Evolutionary conservation across 2,113 vertebrate genomes (phyloP).

Genomic region (Oreochromis aureus): DNA sequence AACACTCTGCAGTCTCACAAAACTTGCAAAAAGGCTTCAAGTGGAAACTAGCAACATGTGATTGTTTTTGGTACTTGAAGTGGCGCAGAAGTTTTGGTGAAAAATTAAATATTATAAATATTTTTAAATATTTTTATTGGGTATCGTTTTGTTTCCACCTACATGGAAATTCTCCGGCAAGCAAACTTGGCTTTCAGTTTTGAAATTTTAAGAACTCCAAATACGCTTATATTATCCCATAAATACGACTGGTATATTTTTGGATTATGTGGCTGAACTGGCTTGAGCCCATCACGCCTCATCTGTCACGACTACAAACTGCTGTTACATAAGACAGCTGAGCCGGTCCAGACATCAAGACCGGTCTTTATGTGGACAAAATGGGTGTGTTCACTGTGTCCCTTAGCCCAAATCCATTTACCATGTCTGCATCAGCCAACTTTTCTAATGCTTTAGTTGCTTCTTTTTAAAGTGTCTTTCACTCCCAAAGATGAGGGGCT

Average conservation of each 20-base stretch:
- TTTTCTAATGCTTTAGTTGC: not conserved
- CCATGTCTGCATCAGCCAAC: constrained; percentile 26
- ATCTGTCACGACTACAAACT: constrained; percentile 51
- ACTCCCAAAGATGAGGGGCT: constrained; percentile 19
- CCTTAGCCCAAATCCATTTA: constrained; percentile 34
- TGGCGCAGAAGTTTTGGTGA: not conserved
- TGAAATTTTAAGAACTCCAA: constrained; percentile 12
- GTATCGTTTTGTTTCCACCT: not conserved
- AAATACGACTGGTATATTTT: constrained; percentile 47
- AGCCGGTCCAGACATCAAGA: constrained; percentile 45
- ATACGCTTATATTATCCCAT: constrained; percentile 8
- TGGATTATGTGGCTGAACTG: constrained; percentile 47
- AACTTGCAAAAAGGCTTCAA: not conserved
- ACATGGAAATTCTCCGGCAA: not conserved
- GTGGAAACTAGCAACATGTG: not conserved
- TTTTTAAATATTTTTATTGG: not conserved
- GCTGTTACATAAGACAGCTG: constrained; percentile 60
- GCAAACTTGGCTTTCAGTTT: not conserved
- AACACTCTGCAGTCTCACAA: not conserved
- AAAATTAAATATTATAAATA: not conserved
- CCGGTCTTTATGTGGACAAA: constrained; percentile 58
- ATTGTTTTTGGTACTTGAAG: not conserved
- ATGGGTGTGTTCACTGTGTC: constrained; percentile 37
- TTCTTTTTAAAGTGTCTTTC: not conserved
- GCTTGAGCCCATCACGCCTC: constrained; percentile 40